Evolutionary conservation across 2,113 vertebrate genomes (phyloP), one percentile per base, ranked within the genome.

Genomic region (Girardinichthys multiradiatus): DNA sequence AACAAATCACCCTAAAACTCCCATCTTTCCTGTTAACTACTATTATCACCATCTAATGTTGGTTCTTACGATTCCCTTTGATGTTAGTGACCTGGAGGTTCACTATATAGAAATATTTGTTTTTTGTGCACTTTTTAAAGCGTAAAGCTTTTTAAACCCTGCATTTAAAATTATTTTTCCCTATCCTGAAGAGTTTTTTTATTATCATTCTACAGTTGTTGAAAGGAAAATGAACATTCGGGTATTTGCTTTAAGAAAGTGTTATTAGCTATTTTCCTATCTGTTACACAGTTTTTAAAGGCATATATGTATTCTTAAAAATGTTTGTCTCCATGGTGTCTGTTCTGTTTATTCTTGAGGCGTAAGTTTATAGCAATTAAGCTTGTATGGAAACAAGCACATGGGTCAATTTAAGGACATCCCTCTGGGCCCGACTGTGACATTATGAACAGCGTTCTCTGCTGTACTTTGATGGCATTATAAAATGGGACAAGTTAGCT

Each of bases 381-480:
- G 60, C 60, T 21, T 35, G 21, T 60, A 66, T 13, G 6, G 13
- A 68, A 57, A 69, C 39, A 79, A 15, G 64, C 35, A 65, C 26
- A 4, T 33, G 42, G 58, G 79, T 78, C 69, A 31, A 77, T 68
- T 76, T 58, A 54, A 72, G 26, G 68, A 79, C 51, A 51, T 59
- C 72, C 75, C 77, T 78, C 66, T 74, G 66, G 76, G 79, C 74
- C 79, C 61, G 71, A 74, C 60, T 26, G 61, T 74, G 81, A 82
- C 86, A 88, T 85, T 89, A 83, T 74, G 74, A 87, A 78, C 74
- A 84, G 37, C 84, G 77, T 79, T 74, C 63, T 70, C 69, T 72
- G 57, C 51, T 61, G 71, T 64, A 64, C 54, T 54, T 82, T 1
- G 48, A 80, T 83, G 76, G 74, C 73, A 86, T 84, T 89, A 85